Evolutionary conservation across 2,113 vertebrate genomes (phyloP), one percentile per base, ranked within the genome.

Genomic region (Crocuta crocuta): DNA sequence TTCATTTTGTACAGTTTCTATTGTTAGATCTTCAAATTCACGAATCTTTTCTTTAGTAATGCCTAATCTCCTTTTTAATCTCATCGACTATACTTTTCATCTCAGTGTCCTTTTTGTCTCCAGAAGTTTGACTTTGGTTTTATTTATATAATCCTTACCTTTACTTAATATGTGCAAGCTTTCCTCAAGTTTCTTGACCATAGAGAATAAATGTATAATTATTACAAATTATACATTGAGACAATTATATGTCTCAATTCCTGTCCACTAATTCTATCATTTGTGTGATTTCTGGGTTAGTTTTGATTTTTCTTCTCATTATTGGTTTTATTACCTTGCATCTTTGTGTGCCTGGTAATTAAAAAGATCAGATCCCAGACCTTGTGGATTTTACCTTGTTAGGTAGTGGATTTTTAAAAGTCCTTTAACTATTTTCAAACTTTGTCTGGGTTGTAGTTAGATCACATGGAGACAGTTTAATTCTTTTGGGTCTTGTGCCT

Each of bases 341-440:
- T 92, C 78, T 96, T 31, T 94, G 89, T 13, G 70, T 16, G 7
- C 24, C 35, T 87, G 43, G 68, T 48, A 91, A 73, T 91, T 91
- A 65, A 33, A 81, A 97, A 78, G 48, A 78, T 21, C 33, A 94
- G 53, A 76, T 55, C 84, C 76, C 43, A 95, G 48, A 63, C 12
- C 63, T 68, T 55, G 11, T 92, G 21, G 92, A 89, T 94, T 96
- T 89, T 92, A 90, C 53, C 28, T 92, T 85, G 39, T 86, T 70
- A 92, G 66, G n/a, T 89, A 15, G 50, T 83, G 1, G 24, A 85
- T 85, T 86, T 85, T 21, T 19, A 33, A 66, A 89, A 73, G 31
- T 61, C 26, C 17, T 96, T 71, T 95, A 82, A 90, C 26, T 78
- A 92, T 86, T 92, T 94, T 78, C 48, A n/a, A 95, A 28, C 35